Percentiles rank a stretch among this genome's conserved stretches.
Evolutionary conservation across 2,113 vertebrate species (phyloP).

Genomic region (Penelope pileata): DNA sequence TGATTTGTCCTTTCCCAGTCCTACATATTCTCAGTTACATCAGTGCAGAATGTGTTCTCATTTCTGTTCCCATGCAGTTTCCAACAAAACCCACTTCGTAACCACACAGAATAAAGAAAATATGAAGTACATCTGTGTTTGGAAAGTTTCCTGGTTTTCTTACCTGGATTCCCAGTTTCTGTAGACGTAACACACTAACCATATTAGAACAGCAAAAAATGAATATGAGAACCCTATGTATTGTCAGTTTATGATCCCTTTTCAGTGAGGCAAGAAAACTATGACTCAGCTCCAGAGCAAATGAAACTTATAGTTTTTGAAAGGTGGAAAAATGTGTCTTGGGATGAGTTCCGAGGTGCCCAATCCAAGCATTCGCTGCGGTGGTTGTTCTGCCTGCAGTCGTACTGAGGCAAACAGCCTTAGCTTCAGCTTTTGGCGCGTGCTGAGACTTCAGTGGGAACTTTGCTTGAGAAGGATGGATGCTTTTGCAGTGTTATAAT

Average conservation of each 20-base stretch:
- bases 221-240: not conserved
- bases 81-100: not conserved
- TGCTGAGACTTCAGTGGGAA: not conserved
- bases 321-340: not conserved
- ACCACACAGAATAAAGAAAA: not conserved
- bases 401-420: not conserved
- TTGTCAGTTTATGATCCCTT: not conserved
- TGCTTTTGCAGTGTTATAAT: not conserved
- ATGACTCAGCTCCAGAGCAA: not conserved
- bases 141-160: not conserved
- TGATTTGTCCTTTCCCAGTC: not conserved
- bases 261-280: not conserved
- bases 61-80: not conserved
- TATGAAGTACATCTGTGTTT: not conserved
- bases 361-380: not conserved
- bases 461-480: not conserved
- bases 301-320: accelerated
- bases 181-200: not conserved
- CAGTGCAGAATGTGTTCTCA: not conserved
- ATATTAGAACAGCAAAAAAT: not conserved
- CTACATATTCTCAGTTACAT: not conserved
- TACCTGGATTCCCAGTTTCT: not conserved
- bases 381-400: not conserved
- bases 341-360: not conserved
- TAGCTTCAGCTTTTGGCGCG: not conserved